Evolutionary conservation across 1,140 invertebrate species (phyloP).

Genomic region (Dinoponera quadriceps): DNA sequence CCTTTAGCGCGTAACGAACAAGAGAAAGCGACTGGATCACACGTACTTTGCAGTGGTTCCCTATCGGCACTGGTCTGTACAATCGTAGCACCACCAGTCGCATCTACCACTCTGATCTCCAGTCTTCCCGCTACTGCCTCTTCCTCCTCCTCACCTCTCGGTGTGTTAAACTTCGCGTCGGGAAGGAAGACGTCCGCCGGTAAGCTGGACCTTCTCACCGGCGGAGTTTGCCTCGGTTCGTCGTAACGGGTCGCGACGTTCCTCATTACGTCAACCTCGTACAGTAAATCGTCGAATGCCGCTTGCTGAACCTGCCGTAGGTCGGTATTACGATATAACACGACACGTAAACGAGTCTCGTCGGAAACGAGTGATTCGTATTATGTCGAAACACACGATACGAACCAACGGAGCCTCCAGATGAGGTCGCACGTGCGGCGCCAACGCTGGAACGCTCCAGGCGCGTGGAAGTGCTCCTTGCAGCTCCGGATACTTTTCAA

Average conservation of each 20-base stretch:
- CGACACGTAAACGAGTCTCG: too few relatives aligned
- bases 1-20: neutral
- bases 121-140: slow-evolving; percentile 91
- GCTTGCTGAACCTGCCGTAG: slow-evolving; percentile 90
- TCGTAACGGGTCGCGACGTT: slow-evolving; percentile 88
- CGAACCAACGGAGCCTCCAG: slow-evolving; percentile 88
- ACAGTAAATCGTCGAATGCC: slow-evolving; percentile 93
- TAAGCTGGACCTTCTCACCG: slow-evolving; percentile 78
- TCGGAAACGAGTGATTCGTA: neutral
- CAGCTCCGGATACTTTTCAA: slow-evolving; percentile 89
- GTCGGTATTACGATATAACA: neutral
- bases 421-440: slow-evolving; percentile 84
- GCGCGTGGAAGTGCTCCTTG: slow-evolving; percentile 89
- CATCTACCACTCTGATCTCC: slow-evolving; percentile 91
- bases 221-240: slow-evolving; percentile 71
- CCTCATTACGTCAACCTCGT: slow-evolving; percentile 93
- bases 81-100: slow-evolving; percentile 83
- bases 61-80: slow-evolving; percentile 84
- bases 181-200: slow-evolving; percentile 77
- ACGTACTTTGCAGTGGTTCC: slow-evolving; percentile 82
- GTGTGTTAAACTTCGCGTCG: slow-evolving; percentile 69
- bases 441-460: slow-evolving; percentile 91
- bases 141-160: slow-evolving; percentile 83
- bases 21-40: neutral
- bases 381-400: slow-evolving; percentile 40